Conservation (phyloP, 2,113 vertebrate species). For the Cyprinodon brontotheroides region DNA sequence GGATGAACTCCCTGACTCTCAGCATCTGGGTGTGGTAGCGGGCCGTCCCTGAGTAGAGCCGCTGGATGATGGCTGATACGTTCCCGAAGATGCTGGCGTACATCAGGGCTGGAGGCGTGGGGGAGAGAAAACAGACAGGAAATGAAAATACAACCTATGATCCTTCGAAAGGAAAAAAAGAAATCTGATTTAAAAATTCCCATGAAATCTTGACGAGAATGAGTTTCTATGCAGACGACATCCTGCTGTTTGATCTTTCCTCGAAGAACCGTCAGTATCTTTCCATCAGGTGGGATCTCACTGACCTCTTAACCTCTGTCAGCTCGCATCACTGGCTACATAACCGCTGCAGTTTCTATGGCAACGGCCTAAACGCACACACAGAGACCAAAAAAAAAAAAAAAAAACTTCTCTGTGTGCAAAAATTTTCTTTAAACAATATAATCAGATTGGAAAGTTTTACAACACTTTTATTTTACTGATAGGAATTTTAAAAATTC, state of each 20-base stretch:
- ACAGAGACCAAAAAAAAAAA: neutral
- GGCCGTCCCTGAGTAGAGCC: constrained; percentile 88
- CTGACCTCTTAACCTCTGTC: constrained; percentile 47
- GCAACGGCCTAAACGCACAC: neutral
- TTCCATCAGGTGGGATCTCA: constrained; percentile 39
- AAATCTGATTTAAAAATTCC: no score
- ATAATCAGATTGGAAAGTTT: neutral
- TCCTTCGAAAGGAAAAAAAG: no score
- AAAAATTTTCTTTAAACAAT: neutral
- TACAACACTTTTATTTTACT: no score
- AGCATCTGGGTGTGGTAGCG: constrained; percentile 92
- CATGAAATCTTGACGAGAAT: neutral
- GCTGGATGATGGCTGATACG: constrained; percentile 90
- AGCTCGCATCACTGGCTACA: constrained; percentile 48
- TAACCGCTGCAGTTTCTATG: neutral
- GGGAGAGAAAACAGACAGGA: neutral
- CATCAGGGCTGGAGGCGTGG: constrained; percentile 82
- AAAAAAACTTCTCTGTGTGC: neutral
- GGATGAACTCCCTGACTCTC: constrained; percentile 85
- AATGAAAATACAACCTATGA: neutral
- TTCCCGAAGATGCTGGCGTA: constrained; percentile 93
- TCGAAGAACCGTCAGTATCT: constrained; percentile 21
- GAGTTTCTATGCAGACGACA: constrained; percentile 38
- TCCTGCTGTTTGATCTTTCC: constrained; percentile 19
- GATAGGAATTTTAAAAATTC: no score